Percentiles rank a stretch among this genome's conserved stretches.
These are phyloP conservation scores for Tethea ocularis DNA, from an alignment of 2,888 invertebrate species.

Conservation along the genomic window DNA sequence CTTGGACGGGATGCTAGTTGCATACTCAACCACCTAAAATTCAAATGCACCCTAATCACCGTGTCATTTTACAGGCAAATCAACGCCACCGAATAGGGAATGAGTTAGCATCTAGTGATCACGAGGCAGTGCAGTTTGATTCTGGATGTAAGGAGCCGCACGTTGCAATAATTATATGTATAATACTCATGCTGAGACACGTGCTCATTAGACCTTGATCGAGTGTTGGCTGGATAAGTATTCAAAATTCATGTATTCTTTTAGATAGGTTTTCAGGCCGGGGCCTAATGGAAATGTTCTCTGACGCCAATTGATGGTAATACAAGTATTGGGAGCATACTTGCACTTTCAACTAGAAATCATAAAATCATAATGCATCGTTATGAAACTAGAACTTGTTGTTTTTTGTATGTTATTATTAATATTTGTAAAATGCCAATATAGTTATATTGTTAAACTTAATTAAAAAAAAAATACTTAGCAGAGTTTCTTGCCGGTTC, in stretches of 20 bases:
- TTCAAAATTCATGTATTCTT: constrained; percentile 59
- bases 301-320: constrained; percentile 38
- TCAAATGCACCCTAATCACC: background rate
- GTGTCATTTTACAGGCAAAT: background rate
- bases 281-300: constrained; percentile 31
- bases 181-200: constrained; percentile 40
- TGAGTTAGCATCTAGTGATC: background rate
- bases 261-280: constrained; percentile 51
- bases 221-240: constrained; percentile 32
- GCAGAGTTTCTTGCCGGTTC: too few species aligned
- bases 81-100: background rate
- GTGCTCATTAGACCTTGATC: constrained; percentile 54
- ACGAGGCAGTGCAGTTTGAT: constrained; percentile 6
- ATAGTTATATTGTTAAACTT: too few species aligned
- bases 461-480: too few species aligned
- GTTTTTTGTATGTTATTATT: too few species aligned
- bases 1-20: background rate
- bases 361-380: background rate
- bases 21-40: background rate
- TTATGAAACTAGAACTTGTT: too few species aligned
- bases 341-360: constrained; percentile 37
- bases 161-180: constrained; percentile 45
- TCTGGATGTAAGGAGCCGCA: constrained; percentile 31
- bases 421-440: too few species aligned
- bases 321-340: constrained; percentile 32